Evolutionary conservation across 1,140 invertebrate species (phyloP), one percentile per base, ranked within the genome.

Genomic region (Euura saliciscinereae): DNA sequence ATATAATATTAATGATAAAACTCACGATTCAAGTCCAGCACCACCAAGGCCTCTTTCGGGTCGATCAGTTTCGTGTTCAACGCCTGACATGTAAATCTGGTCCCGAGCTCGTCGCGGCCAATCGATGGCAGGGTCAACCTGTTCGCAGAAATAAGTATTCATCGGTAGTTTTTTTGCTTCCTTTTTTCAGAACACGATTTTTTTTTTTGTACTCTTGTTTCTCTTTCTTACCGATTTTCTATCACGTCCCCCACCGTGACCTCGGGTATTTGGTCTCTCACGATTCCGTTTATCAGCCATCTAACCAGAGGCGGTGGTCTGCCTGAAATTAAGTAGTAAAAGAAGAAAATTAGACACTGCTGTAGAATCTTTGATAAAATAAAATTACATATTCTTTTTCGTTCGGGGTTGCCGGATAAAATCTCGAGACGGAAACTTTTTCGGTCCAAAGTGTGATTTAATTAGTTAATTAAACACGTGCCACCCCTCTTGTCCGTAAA

Each of bases 21-120:
- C 94, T 96, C 88, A 97, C 95, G 86, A 83, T 93, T 92, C 83
- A 97, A 91, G 81, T 96, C 94, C 65, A 97, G 86, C 43, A 92
- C 89, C 70, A 96, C 90, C 13, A 92, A 91, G 3, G 92, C 90
- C 82, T 93, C 92, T 80, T 92, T 93, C 7, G 94, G 92, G 77
- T 93, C 91, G 44, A 93, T 92, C 43, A 96, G 90, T 77, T 92
- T 89, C 6, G 94, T 96, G 84, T 97, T 97, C 75, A 91, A 89
- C 8, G 95, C 94, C 82, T 94, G 93, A 83, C 95, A 97, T 59
- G 94, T 95, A 83, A 96, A 94, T 76, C 94, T 92, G 2, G 93
- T 91, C 72, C 94, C 92, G 71, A 96, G 90, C 86, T 96, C 93
- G n/a, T 92, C 91, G 45, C 95, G 89, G 44, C 91, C 89, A 70